Base-by-base conservation (phyloP, 2,797 vertebrate species). In the Nannoperca obscura region DNA sequence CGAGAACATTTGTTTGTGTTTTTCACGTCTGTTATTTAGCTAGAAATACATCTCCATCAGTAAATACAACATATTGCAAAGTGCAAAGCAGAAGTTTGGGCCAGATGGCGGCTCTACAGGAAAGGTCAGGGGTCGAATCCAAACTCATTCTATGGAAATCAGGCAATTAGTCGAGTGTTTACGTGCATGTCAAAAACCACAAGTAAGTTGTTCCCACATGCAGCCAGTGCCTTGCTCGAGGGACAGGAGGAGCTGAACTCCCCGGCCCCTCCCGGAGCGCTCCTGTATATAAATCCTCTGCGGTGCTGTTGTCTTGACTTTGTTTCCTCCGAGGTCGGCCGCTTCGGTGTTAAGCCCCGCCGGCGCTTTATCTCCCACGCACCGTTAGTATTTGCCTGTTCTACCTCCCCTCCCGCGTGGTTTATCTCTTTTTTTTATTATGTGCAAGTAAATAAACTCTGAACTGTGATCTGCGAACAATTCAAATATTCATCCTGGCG, bases 381-480 rank as follows among this genome's bases (percentile, higher is more conserved):
- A 1, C 27, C 17, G 49, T 71, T 81, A 55, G 20, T 62, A 34
- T 84, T 78, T 62, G 42, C 62, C 62, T 17, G 36, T 22, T 12
- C 36, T 46, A 38, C 46, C 17, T 10, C 36, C 24, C 15, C 8
- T 52, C 40, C 49, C 1, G 0, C 0, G 30, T 10, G 73, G 30
- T 73, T 82, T 44, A 30, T 53, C 32, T 13, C 81, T 52, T 46
- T 54, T 32, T 5, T 27, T 27, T 27, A 27, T 27, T 27, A 47
- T 69, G 32, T 6, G 12, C 3, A 3, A 53, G 66, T 75, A 83
- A 84, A 84, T 83, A 71, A 69, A 81, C 52, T 53, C 60, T 77
- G 76, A 86, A 78, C 76, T 75, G 71, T 66, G 74, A 82, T 81
- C 82, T 46, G 38, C 0, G 15, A 63, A 17, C 40, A 20, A 32